Evolutionary conservation across 2,888 invertebrate species (phyloP).

Genomic region (Globia sparganii): DNA sequence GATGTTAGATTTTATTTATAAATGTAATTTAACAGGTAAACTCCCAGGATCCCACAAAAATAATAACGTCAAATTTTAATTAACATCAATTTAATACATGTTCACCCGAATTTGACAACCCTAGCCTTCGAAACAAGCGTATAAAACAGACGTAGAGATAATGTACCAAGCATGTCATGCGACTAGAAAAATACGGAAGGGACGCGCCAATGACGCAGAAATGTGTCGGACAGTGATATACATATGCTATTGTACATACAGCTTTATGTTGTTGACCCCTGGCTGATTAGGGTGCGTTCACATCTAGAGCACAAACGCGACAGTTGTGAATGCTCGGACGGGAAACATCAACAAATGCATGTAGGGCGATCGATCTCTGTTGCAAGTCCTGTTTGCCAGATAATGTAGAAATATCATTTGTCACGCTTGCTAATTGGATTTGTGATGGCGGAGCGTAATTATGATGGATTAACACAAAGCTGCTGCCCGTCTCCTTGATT

Average conservation of each 20-base stretch:
- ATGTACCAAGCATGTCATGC: slow-evolving; percentile 46
- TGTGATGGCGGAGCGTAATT: not conserved
- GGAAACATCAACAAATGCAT: not conserved
- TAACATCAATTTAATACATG: slow-evolving; percentile 18
- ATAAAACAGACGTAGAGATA: slow-evolving; percentile 63
- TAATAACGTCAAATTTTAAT: slow-evolving; percentile 13
- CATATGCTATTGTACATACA: slow-evolving; percentile 25
- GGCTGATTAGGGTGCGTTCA: slow-evolving; percentile 20
- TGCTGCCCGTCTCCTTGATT: not conserved
- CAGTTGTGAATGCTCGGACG: no score
- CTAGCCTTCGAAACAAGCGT: slow-evolving; percentile 33
- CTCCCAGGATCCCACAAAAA: not conserved
- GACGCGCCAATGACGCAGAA: slow-evolving; percentile 49
- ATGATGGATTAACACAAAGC: not conserved
- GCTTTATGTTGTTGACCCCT: slow-evolving; percentile 39
- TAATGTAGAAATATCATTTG: not conserved
- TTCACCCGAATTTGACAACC: slow-evolving; percentile 22
- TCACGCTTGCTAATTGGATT: not conserved
- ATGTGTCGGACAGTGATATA: slow-evolving; percentile 45
- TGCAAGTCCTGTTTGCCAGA: not conserved
- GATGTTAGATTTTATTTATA: not conserved
- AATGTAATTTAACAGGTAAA: not conserved
- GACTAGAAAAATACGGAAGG: slow-evolving; percentile 58
- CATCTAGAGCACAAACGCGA: not conserved
- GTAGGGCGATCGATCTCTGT: no score